Percentiles rank a stretch among this genome's conserved stretches.
Conservation (phyloP, 2,797 vertebrate species). For the Rhinoraja longicauda region DNA sequence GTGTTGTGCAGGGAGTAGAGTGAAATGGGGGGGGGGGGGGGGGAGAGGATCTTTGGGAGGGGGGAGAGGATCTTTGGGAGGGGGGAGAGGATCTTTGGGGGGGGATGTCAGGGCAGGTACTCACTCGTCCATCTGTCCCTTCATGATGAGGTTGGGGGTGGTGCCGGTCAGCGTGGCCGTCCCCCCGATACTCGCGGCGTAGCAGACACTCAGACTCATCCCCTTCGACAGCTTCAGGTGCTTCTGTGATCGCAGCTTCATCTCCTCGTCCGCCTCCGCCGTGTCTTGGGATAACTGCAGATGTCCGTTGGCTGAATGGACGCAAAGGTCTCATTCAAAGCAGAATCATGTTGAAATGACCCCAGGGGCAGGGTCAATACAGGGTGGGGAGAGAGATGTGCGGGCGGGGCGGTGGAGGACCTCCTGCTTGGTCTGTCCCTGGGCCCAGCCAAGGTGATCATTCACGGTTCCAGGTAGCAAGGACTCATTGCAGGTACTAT, state of each 20-base stretch:
- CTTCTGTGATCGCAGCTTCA: conserved; percentile 47
- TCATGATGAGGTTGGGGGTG: conserved; percentile 82
- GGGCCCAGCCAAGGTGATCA: no score
- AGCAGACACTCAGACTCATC: conserved; percentile 79
- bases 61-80: no score
- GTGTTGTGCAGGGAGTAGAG: no score
- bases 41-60: no score
- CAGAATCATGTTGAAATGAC: not conserved
- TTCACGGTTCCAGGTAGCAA: no score
- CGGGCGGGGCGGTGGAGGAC: no score
- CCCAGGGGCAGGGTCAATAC: no score
- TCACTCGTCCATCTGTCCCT: conserved; percentile 81
- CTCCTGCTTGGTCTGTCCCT: no score
- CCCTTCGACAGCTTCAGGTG: conserved; percentile 70
- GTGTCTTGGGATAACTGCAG: conserved; percentile 25
- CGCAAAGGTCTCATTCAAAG: not conserved
- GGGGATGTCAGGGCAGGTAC: conserved; percentile 44
- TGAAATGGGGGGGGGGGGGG: not conserved
- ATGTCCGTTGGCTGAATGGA: conserved; percentile 44
- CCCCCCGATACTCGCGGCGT: conserved; percentile 85
- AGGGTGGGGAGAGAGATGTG: no score
- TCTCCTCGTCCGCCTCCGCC: not conserved
- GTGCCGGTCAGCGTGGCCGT: conserved; percentile 87
- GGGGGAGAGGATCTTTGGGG: no score
- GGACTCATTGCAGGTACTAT: no score